Conservation (phyloP, 2,888 invertebrate species). For the Eledona agricola region DNA sequence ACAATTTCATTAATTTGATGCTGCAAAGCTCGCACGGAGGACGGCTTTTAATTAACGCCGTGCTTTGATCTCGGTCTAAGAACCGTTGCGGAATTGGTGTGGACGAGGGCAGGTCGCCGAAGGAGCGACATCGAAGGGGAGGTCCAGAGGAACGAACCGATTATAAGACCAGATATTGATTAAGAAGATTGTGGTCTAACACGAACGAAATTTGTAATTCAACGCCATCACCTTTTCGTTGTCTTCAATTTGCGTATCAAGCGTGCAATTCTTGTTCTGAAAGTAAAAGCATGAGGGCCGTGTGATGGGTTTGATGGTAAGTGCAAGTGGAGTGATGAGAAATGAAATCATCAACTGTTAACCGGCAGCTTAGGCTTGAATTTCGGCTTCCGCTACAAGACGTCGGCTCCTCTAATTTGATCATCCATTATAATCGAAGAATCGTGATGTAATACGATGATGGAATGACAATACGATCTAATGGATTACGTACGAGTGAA, state of each 20-base stretch:
- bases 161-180: too few species aligned
- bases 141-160: too few species aligned
- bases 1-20: slow-evolving; percentile 57
- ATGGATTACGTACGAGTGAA: slow-evolving; percentile 39
- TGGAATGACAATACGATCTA: slow-evolving; percentile 41
- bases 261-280: too few species aligned
- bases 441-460: slow-evolving; percentile 38
- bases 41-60: slow-evolving; percentile 34
- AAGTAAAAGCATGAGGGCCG: too few species aligned
- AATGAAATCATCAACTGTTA: slow-evolving; percentile 23
- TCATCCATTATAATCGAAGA: slow-evolving; percentile 36
- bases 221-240: too few species aligned
- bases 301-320: too few species aligned
- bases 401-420: slow-evolving; percentile 33
- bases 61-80: slow-evolving; percentile 28
- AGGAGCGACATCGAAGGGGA: slow-evolving; percentile 18
- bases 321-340: too few species aligned
- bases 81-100: slow-evolving; percentile 23
- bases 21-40: slow-evolving; percentile 23
- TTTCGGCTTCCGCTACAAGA: slow-evolving; percentile 24
- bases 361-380: slow-evolving; percentile 17
- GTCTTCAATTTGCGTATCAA: too few species aligned
- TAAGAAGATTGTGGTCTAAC: too few species aligned
- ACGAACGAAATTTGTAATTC: too few species aligned
- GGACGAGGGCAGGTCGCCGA: background rate